Base-by-base conservation (phyloP, 2,113 vertebrate species). In the Solenodon paradoxus region DNA sequence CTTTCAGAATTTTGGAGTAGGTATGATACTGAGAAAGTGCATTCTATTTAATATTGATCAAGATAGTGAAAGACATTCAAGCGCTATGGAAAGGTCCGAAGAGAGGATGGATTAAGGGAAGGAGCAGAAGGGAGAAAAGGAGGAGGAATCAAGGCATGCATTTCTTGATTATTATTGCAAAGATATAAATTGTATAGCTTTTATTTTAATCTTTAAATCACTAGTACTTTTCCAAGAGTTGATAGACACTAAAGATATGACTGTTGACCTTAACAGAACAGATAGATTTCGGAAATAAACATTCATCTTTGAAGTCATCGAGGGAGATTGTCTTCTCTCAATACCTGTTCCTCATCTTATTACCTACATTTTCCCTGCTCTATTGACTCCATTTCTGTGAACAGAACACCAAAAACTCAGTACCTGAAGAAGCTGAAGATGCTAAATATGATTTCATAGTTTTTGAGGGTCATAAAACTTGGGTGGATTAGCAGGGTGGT, bases 51-150 rank as follows among this genome's bases (percentile, higher is more conserved):
- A 59, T 19, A 68, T 59, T 72, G 15, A 78, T 38, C 3, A 42
- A 77, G 22, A 26, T 0, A 30, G 12, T 28, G 8, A 72, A 77
- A 53, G 9, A 20, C 1, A 17, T 0, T 0, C 7, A 4, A 22
- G n/a, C n/a, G n/a, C n/a, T n/a, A n/a, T n/a, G 17, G 64, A 78
- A 59, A 13, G 42, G 5, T 4, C 12, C 22, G 32, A 57, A 30
- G 15, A 51, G 61, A 12, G 63, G 55, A 57, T 57, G 24, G 55
- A 57, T 40, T 3, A 22, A 35, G 40, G 35, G 66, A 10, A 12
- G 66, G 32, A 28, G 11, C 20, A 1, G 10, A 28, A 77, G 71
- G 16, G n/a, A 47, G 47, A 32, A 51, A 8, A 1, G 5, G 49
- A 49, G 9, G 11, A 17, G 51, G n/a, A 16, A 51, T 35, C 32